Evolutionary conservation across 2,113 vertebrate genomes (phyloP).

Genomic region (Furnarius figulus): DNA sequence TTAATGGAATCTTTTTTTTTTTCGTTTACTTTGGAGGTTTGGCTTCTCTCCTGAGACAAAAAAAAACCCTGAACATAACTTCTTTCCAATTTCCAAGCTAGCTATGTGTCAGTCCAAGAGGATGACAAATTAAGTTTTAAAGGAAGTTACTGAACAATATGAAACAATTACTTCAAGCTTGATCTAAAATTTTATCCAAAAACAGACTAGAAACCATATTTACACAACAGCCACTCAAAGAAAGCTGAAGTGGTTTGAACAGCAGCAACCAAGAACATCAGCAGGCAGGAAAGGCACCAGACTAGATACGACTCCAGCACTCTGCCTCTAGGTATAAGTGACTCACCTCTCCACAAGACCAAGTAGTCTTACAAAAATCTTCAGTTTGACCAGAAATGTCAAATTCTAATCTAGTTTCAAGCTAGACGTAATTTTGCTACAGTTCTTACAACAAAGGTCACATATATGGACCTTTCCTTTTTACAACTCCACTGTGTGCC

Average conservation of each 20-base stretch:
- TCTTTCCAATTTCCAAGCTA: neutral
- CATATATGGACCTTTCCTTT: neutral
- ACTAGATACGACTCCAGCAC: neutral
- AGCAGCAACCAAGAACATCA: neutral
- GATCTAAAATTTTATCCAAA: neutral
- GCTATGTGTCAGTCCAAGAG: neutral
- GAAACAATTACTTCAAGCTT: neutral
- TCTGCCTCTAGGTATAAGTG: neutral
- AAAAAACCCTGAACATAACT: neutral
- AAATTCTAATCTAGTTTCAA: neutral
- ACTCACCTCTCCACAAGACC: neutral
- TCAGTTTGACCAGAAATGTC: neutral
- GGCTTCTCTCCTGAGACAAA: neutral
- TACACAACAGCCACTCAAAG: neutral
- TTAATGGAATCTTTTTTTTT: neutral
- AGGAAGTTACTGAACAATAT: neutral
- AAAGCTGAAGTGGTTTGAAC: neutral
- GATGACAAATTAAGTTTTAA: neutral
- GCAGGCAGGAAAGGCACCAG: neutral
- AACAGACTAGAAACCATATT: neutral
- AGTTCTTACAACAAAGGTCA: neutral
- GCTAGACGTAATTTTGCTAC: neutral
- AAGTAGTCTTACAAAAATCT: neutral
- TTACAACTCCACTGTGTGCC: neutral
- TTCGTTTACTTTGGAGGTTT: neutral